These are phyloP conservation scores for Malurus splendens DNA, from an alignment of 2,797 vertebrate species.

Conservation along the genomic window DNA sequence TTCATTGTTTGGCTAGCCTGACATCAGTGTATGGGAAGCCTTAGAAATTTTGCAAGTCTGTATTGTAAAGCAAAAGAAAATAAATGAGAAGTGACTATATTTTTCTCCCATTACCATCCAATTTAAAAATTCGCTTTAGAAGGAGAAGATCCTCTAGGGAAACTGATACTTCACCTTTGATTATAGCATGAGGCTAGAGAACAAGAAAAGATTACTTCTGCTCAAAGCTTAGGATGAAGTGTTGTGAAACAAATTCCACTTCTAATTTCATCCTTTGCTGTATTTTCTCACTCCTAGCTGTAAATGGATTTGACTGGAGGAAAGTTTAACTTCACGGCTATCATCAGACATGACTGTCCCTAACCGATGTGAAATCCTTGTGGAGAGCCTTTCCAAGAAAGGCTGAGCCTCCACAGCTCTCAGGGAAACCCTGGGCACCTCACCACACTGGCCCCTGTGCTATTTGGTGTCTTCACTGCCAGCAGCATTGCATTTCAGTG, in stretches of 20 bases:
- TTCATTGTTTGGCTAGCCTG: background rate
- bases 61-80: background rate
- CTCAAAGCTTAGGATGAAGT: background rate
- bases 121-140: background rate
- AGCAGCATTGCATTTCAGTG: background rate
- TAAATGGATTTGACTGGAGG: background rate
- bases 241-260: background rate
- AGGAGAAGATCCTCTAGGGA: background rate
- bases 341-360: background rate
- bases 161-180: background rate
- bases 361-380: background rate
- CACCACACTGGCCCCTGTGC: fast-evolving
- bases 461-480: background rate
- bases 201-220: background rate
- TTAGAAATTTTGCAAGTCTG: background rate
- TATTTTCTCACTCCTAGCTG: background rate
- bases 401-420: background rate
- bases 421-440: background rate
- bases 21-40: background rate
- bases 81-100: background rate
- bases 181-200: background rate
- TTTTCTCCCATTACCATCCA: background rate
- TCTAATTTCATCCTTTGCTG: background rate
- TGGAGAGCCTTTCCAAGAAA: background rate
- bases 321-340: background rate